A percentile compares a stretch with the other conserved stretches of the same genome.
phyloP scores from a whole-genome alignment of 2,113 vertebrate species.

The Zosterops lateralis region DNA sequence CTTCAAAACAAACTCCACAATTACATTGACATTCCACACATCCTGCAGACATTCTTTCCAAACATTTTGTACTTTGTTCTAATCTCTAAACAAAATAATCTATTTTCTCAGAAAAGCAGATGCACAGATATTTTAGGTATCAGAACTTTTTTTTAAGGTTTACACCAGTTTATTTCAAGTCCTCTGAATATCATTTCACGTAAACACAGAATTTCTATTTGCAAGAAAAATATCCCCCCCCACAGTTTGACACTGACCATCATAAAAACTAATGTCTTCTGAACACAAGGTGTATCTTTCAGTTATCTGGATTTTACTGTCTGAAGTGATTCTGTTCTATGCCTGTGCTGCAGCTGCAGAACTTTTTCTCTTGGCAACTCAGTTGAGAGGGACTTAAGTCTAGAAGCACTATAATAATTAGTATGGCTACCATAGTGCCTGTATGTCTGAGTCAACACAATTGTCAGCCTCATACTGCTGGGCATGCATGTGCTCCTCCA shows the following conservation, averaged over 20 bases:
- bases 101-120: not conserved
- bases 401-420: not conserved
- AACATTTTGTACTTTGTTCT: not conserved
- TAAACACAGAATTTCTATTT: not conserved
- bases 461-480: not conserved
- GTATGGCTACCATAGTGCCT: not conserved
- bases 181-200: not conserved
- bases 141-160: not conserved
- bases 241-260: not conserved
- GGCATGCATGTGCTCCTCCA: not conserved
- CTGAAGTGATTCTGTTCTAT: not conserved
- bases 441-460: not conserved
- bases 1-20: not conserved
- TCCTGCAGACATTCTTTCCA: not conserved
- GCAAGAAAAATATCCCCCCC: not conserved
- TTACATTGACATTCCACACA: not conserved
- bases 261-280: not conserved
- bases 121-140: not conserved
- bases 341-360: not conserved
- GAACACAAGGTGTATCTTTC: not conserved
- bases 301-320: not conserved
- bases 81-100: not conserved
- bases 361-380: not conserved
- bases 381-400: not conserved
- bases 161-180: not conserved